phyloP scores from a whole-genome alignment of 2,888 invertebrate genomes.

The Rhopalosiphum nymphaeae region DNA sequence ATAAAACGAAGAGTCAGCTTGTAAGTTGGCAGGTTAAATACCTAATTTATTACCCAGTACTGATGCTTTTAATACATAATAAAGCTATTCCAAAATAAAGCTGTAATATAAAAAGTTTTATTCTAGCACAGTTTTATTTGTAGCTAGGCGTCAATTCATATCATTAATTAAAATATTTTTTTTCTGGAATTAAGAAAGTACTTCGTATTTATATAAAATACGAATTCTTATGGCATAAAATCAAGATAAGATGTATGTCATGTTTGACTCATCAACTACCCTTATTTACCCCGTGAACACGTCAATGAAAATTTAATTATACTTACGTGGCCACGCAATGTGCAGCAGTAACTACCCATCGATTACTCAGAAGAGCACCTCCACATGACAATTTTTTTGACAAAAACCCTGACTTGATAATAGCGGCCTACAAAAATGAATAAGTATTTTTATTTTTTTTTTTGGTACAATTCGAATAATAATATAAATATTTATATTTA shows the following conservation, averaged over 20 bases:
- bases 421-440: conserved; percentile 75
- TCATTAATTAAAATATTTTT: background rate
- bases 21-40: too few relatives aligned
- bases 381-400: conserved; percentile 92
- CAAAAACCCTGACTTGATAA: conserved; percentile 91
- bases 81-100: too few relatives aligned
- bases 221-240: background rate
- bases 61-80: too few relatives aligned
- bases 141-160: background rate
- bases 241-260: background rate
- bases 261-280: background rate
- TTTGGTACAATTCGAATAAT: background rate
- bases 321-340: conserved; percentile 93
- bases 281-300: background rate
- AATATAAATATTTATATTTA: conserved; percentile 68
- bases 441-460: background rate
- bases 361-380: conserved; percentile 87
- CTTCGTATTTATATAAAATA: background rate
- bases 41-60: too few relatives aligned
- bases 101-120: too few relatives aligned
- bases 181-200: background rate
- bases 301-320: conserved; percentile 60
- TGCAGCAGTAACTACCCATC: conserved; percentile 94
- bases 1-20: background rate
- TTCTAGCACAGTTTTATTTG: too few relatives aligned